Evolutionary conservation across 1,140 invertebrate species (phyloP), one percentile per base, ranked within the genome.

Genomic region (Pemphigus obesinymphae): DNA sequence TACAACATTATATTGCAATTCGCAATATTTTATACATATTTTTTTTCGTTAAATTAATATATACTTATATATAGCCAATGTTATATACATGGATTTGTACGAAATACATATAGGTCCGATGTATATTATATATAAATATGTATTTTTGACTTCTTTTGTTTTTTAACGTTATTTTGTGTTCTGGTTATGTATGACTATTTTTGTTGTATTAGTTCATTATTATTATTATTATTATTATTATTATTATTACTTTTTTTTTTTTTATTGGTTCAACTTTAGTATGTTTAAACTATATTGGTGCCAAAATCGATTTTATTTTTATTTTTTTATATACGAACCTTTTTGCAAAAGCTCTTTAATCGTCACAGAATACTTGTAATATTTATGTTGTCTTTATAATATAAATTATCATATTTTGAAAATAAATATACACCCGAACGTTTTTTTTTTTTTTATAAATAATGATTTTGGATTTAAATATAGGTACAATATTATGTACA

Each of bases 181-280:
- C 75, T 80, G 75, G 75, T 80, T 80, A 80, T 80, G 75, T 80
- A 80, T 80, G 53, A 80, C 37, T 61, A 58, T 58, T 80, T 80
- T 80, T 61, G 75, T 80, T 80, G 55, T 58, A 80, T 80, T 80
- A 80, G 37, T 61, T 80, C 53, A 80, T 58, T 61, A 72, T 72
- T 48, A 72, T 70, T 48, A 72, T 72, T 50, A 48, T 72, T 45
- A 72, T 45, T 48, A 29, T 72, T 45, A 72, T 66, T 63, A 43
- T 34, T 78, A 45, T 68, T 8, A 70, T 40, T 70, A 70, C 3
- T 61, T 55, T 26, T 72, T 75, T 50, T 43, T 76, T 76, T 37
- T 76, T 13, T 31, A 61, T 80, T 29, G 37, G 15, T 61, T 61
- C 53, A 23, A 61, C 23, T 43, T 31, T 29, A 80, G 75, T 17